Evolutionary conservation across 2,888 invertebrate species (phyloP).

Genomic region (Leuctra nigra): DNA sequence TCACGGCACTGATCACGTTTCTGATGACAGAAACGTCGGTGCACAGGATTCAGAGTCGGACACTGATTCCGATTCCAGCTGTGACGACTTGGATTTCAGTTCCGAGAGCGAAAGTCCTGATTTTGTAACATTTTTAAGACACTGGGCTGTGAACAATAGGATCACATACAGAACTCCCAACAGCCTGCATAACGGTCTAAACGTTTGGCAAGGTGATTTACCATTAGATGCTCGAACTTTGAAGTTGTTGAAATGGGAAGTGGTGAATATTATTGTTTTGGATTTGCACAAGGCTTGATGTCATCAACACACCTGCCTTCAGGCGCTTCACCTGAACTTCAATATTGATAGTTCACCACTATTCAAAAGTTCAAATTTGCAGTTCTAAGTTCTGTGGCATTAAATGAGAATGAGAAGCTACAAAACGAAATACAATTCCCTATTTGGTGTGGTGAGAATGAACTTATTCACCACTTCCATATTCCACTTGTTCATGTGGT

Average conservation of each 20-base stretch:
- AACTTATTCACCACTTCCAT: background rate
- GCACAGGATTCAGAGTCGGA: too few species aligned
- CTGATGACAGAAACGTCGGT: too few species aligned
- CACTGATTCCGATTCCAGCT: too few species aligned
- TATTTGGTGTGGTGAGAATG: constrained; percentile 6
- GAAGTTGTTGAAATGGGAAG: constrained; percentile 18
- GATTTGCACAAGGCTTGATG: background rate
- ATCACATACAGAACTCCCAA: background rate
- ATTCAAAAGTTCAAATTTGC: constrained; percentile 21
- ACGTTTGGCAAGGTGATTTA: constrained; percentile 14
- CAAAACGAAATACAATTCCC: constrained; percentile 11
- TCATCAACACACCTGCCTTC: background rate
- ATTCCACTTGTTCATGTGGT: too few species aligned
- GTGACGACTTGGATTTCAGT: too few species aligned
- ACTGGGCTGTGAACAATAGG: background rate
- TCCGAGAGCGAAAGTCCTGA: too few species aligned
- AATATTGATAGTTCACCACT: constrained; percentile 26
- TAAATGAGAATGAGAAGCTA: too few species aligned
- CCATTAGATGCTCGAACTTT: constrained; percentile 16
- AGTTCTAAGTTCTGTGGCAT: too few species aligned
- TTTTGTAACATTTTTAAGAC: too few species aligned
- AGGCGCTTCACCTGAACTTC: constrained; percentile 15
- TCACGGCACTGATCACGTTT: too few species aligned
- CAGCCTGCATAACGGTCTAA: background rate
- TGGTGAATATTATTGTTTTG: constrained; percentile 24